phyloP scores from a whole-genome alignment of 2,797 vertebrate species.

The Harpagifer antarcticus region DNA sequence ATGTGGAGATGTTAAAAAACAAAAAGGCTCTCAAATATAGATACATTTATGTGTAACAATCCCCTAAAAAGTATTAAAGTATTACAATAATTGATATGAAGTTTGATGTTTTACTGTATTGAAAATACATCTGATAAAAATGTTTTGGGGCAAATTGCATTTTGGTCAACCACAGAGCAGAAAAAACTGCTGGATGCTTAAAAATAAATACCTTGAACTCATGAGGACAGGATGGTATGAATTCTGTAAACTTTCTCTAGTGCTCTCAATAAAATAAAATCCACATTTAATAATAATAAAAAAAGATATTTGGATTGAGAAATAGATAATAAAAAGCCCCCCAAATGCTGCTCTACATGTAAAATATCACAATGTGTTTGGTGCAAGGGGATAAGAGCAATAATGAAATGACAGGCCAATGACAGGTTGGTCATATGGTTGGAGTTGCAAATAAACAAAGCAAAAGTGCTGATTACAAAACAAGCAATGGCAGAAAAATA shows the following conservation, averaged over 20 bases:
- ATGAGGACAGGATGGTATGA: slow-evolving; percentile 19
- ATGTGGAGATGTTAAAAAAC: slow-evolving; percentile 2
- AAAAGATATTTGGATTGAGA: not conserved
- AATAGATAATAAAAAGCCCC: not conserved
- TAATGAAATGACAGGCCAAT: slow-evolving; percentile 17
- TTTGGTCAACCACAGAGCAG: slow-evolving; percentile 38
- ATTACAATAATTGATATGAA: not conserved
- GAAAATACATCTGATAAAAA: slow-evolving; percentile 24
- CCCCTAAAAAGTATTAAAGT: too few species aligned
- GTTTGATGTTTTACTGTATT: not conserved
- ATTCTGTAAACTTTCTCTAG: slow-evolving; percentile 28
- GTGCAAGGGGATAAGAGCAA: not conserved
- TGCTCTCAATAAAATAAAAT: slow-evolving; percentile 10
- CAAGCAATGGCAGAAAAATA: not conserved
- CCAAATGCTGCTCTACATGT: not conserved
- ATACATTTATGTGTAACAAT: too few species aligned
- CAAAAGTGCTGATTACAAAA: slow-evolving; percentile 24
- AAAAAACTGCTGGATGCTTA: slow-evolving; percentile 11
- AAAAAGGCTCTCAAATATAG: not conserved
- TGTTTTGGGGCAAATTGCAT: not conserved
- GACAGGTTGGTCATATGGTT: slow-evolving; percentile 19
- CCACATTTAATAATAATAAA: not conserved
- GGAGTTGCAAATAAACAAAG: slow-evolving; percentile 16
- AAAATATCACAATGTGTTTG: not conserved
- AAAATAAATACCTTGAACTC: slow-evolving; percentile 36